These are phyloP conservation scores for Sicus ferrugineus DNA, from an alignment of 2,888 invertebrate species.

Conservation along the genomic window DNA sequence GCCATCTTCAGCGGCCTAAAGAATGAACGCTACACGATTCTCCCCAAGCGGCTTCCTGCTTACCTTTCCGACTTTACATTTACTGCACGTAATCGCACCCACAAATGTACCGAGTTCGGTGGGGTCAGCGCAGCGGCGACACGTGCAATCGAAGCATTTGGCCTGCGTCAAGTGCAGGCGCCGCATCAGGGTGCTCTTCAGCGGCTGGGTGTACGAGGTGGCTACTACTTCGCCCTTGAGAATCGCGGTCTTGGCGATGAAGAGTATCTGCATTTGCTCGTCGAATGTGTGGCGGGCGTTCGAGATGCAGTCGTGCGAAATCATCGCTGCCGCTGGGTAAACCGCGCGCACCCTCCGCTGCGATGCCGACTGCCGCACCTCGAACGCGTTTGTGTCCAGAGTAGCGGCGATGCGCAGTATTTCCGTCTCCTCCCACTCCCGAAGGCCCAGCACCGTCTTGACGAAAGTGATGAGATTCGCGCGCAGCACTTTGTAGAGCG, in stretches of 20 bases:
- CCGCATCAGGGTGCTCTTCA: constrained; percentile 75
- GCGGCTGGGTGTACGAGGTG: constrained; percentile 75
- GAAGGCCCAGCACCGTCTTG: constrained; percentile 67
- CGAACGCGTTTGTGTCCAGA: constrained; percentile 77
- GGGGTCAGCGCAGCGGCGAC: constrained; percentile 74
- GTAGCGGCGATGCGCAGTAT: constrained; percentile 73
- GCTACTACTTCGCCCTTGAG: constrained; percentile 73
- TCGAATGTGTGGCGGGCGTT: constrained; percentile 77
- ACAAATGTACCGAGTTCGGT: constrained; percentile 74
- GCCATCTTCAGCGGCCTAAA: too few species aligned
- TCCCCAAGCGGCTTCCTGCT: too few species aligned
- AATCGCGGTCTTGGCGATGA: constrained; percentile 71
- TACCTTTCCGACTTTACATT: constrained; percentile 67
- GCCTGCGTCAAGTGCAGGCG: constrained; percentile 69
- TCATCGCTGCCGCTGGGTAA: constrained; percentile 73
- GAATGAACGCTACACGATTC: too few species aligned
- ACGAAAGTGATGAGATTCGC: constrained; percentile 72
- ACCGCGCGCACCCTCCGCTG: constrained; percentile 69
- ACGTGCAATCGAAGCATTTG: constrained; percentile 76
- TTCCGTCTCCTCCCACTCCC: constrained; percentile 68
- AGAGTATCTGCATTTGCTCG: constrained; percentile 69
- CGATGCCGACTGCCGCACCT: constrained; percentile 67
- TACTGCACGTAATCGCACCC: constrained; percentile 72
- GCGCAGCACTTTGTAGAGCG: constrained; percentile 69
- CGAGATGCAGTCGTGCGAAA: constrained; percentile 77